phyloP scores from a whole-genome alignment of 1,140 invertebrate species.

The Panulirus ornatus region DNA sequence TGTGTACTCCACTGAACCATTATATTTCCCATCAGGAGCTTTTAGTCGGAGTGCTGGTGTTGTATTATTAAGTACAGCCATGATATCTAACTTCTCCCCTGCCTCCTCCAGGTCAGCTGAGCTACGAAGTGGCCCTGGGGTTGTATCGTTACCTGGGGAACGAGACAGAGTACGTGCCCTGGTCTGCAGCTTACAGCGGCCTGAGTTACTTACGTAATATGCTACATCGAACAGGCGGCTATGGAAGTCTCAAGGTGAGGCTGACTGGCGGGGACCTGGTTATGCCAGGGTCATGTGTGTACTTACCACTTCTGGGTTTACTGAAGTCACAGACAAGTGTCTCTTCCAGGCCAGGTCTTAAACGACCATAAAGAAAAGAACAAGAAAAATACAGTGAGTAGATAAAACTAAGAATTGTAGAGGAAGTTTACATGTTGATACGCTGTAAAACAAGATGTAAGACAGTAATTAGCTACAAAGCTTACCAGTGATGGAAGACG shows the following conservation, averaged over 20 bases:
- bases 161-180: conserved; percentile 74
- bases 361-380: background rate
- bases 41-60: background rate
- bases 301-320: background rate
- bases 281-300: background rate
- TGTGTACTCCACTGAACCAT: background rate
- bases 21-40: background rate
- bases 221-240: conserved; percentile 57
- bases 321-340: background rate
- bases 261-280: background rate
- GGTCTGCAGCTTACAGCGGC: conserved; percentile 66
- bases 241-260: conserved; percentile 67
- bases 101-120: conserved; percentile 41
- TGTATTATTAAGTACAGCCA: background rate
- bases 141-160: conserved; percentile 65
- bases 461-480: too few species aligned
- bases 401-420: background rate
- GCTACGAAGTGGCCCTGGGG: conserved; percentile 65
- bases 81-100: background rate
- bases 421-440: background rate
- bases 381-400: background rate
- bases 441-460: too few species aligned
- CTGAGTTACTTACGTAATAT: conserved; percentile 58
- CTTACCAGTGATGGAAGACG: too few species aligned
- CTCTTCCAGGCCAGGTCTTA: background rate